Percentiles rank a stretch among this genome's conserved stretches.
Evolutionary conservation across 2,888 invertebrate genomes (phyloP).

Genomic region (Pachydiplax longipennis): DNA sequence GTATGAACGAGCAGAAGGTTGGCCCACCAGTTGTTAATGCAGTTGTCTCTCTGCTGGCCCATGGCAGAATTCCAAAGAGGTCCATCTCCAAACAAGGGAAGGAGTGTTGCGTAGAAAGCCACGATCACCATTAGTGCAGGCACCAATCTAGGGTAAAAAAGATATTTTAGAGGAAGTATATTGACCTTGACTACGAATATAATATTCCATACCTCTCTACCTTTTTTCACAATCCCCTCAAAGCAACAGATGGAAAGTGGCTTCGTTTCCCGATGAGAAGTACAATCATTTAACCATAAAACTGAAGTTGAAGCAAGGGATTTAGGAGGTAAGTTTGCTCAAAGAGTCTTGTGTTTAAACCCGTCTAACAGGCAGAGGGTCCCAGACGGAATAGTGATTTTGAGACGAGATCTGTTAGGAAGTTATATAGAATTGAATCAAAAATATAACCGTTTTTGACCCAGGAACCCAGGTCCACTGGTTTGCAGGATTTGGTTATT

Average conservation of each 20-base stretch:
- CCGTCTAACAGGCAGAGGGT: too few species aligned
- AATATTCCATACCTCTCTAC: not conserved
- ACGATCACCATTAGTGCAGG: constrained; percentile 77
- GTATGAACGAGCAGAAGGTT: constrained; percentile 78
- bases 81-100: constrained; percentile 73
- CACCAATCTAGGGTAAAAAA: constrained; percentile 66
- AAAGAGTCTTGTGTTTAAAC: too few species aligned
- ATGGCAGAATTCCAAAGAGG: constrained; percentile 70
- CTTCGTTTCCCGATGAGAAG: not conserved
- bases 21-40: constrained; percentile 75
- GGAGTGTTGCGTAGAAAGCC: constrained; percentile 75
- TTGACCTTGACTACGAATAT: not conserved
- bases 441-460: too few species aligned
- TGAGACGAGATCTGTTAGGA: too few species aligned
- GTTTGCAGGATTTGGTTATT: too few species aligned
- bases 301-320: too few species aligned
- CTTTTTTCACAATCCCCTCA: not conserved
- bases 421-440: too few species aligned
- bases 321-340: too few species aligned
- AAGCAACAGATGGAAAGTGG: not conserved
- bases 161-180: not conserved
- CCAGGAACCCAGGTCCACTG: too few species aligned
- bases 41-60: constrained; percentile 62
- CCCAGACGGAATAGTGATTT: too few species aligned
- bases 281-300: too few species aligned